These are phyloP conservation scores for Lycia hirtaria DNA, from an alignment of 2,888 invertebrate species.

Conservation along the genomic window DNA sequence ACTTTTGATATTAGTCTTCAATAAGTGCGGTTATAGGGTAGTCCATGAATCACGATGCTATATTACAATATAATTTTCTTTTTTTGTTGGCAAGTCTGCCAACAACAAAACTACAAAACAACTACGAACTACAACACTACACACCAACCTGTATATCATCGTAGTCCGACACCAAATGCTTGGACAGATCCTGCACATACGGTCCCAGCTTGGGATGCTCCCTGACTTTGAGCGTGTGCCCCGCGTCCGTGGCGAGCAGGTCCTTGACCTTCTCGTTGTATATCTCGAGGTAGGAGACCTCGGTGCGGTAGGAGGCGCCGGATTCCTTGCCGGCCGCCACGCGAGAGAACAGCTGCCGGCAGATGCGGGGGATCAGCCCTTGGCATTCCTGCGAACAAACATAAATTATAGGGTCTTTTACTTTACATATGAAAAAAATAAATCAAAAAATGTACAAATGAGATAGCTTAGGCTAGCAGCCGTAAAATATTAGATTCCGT, in stretches of 20 bases:
- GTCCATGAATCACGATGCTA: too few species aligned
- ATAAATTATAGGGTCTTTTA: too few species aligned
- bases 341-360: conserved; percentile 92
- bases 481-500: too few species aligned
- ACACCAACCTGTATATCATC: conserved; percentile 90
- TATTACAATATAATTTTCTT: too few species aligned
- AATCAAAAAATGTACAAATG: too few species aligned
- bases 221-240: conserved; percentile 90
- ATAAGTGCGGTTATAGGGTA: too few species aligned
- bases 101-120: too few species aligned
- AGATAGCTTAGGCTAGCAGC: too few species aligned
- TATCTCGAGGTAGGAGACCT: conserved; percentile 94
- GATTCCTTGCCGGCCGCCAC: conserved; percentile 93
- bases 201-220: conserved; percentile 93
- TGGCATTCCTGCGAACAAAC: conserved; percentile 86
- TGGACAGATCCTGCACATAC: conserved; percentile 94
- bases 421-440: too few species aligned
- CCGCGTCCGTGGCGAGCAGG: conserved; percentile 86
- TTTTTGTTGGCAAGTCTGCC: too few species aligned
- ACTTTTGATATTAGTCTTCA: too few species aligned
- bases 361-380: conserved; percentile 94
- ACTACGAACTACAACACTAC: neutral
- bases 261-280: conserved; percentile 94
- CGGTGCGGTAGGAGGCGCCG: conserved; percentile 93
- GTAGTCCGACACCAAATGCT: conserved; percentile 94